Evolutionary conservation across 2,797 vertebrate species (phyloP), one percentile per base, ranked within the genome.

Genomic region (Mareca penelope): DNA sequence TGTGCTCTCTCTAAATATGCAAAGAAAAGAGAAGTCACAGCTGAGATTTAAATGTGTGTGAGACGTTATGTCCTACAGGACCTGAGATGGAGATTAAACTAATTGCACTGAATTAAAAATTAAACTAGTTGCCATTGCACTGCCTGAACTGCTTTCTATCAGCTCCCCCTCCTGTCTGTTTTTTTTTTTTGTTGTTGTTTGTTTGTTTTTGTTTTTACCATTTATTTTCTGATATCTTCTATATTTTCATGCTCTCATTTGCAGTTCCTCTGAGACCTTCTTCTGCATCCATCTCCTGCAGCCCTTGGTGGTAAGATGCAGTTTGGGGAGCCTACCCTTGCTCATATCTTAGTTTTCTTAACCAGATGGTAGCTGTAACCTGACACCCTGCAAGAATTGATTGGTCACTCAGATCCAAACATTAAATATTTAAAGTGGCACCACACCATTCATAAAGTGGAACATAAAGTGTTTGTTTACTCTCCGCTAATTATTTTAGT

Each of bases 401-500:
- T 53, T 96, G 73, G 80, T 60, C 86, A 80, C 64, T 91, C 59
- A 63, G 24, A 93, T 83, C 86, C 68, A 94, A 95, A 56, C 4
- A 39, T 82, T 89, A 89, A 79, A 90, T 91, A 96, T 89, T 97
- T 96, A 95, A 95, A 95, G 63, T n/a, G 87, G 50, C 89, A 95
- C 93, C 91, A 96, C 46, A 60, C 73, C 72, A 96, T 91, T 96
- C 85, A 96, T 68, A 85, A 96, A 94, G 72, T 46, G 87, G 93
- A 95, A 91, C 2, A 3, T 81, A 88, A 95, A 96, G 85, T 89
- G 71, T 95, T 96, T 94, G 85, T 91, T 97, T 97, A 94, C 72
- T 86, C 83, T 88, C 65, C 88, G 95, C 75, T 96, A 97, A 95
- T 96, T 97, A 94, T 96, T 95, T 88, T 81, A 95, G 69, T 64